Conservation (phyloP, 2,113 vertebrate genomes). For the Chlamydotis undulata region DNA sequence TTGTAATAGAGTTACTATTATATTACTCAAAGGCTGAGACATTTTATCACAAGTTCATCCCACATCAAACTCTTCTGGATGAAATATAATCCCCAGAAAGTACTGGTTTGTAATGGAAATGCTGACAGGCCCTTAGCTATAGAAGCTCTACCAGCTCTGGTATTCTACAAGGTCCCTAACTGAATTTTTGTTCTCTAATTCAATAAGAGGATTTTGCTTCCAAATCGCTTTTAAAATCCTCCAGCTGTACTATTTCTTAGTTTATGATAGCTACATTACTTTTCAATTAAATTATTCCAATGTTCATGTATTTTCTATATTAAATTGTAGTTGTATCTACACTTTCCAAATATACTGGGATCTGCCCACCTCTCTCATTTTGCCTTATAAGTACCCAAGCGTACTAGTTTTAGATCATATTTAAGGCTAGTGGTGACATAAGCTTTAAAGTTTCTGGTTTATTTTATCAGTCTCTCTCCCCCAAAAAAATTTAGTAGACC, state of each 20-base stretch:
- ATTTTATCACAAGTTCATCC: slow-evolving; percentile 44
- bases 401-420: slow-evolving; percentile 7
- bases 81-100: slow-evolving; percentile 47
- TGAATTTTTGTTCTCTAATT: slow-evolving; percentile 71
- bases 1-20: neutral
- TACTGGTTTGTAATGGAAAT: slow-evolving; percentile 41
- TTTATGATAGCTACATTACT: slow-evolving; percentile 60
- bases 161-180: slow-evolving; percentile 53
- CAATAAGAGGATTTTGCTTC: slow-evolving; percentile 70
- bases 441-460: slow-evolving; percentile 28
- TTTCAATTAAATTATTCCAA: slow-evolving; percentile 71
- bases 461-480: neutral
- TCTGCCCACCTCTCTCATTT: neutral
- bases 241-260: slow-evolving; percentile 64
- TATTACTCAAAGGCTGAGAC: slow-evolving; percentile 20
- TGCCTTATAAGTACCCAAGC: neutral
- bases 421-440: neutral
- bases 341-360: slow-evolving; percentile 29
- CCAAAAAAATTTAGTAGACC: neutral
- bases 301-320: slow-evolving; percentile 65
- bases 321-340: slow-evolving; percentile 57
- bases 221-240: slow-evolving; percentile 73
- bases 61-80: slow-evolving; percentile 43
- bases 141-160: slow-evolving; percentile 36
- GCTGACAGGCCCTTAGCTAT: slow-evolving; percentile 2